Evolutionary conservation across 2,797 vertebrate genomes (phyloP).

Genomic region (Megaceryle alcyon): DNA sequence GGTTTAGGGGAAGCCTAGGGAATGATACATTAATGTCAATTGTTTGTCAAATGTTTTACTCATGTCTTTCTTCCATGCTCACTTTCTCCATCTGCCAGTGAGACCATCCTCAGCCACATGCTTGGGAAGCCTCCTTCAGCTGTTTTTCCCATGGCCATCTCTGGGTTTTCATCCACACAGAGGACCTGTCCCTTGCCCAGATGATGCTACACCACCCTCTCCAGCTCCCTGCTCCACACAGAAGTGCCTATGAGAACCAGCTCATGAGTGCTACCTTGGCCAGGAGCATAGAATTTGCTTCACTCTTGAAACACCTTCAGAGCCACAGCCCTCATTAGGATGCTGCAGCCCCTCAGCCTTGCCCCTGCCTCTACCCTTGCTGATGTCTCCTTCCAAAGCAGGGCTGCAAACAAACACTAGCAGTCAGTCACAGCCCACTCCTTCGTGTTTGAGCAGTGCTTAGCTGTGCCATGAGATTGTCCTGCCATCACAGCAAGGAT

Average conservation of each 20-base stretch:
- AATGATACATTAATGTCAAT: neutral
- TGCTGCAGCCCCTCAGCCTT: neutral
- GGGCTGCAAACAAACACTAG: neutral
- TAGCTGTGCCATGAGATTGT: neutral
- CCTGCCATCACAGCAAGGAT: rapidly evolving
- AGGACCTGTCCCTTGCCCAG: neutral
- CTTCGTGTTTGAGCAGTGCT: rapidly evolving
- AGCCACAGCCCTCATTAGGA: neutral
- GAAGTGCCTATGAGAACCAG: neutral
- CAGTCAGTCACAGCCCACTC: neutral
- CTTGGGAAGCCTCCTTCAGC: neutral
- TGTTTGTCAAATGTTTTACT: neutral
- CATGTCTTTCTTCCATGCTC: neutral
- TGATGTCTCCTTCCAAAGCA: neutral
- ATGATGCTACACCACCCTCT: neutral
- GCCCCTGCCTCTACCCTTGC: neutral
- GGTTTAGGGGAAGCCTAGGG: neutral
- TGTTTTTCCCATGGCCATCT: neutral
- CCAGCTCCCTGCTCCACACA: too few relatives aligned
- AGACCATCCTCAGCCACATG: neutral
- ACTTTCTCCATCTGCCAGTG: neutral
- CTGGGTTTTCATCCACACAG: neutral
- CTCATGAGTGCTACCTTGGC: neutral
- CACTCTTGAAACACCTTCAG: neutral
- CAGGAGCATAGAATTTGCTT: neutral